A percentile compares a stretch with the other conserved stretches of the same genome.
phyloP scores from a whole-genome alignment of 2,888 invertebrate species.

The Trachelus stipa region DNA sequence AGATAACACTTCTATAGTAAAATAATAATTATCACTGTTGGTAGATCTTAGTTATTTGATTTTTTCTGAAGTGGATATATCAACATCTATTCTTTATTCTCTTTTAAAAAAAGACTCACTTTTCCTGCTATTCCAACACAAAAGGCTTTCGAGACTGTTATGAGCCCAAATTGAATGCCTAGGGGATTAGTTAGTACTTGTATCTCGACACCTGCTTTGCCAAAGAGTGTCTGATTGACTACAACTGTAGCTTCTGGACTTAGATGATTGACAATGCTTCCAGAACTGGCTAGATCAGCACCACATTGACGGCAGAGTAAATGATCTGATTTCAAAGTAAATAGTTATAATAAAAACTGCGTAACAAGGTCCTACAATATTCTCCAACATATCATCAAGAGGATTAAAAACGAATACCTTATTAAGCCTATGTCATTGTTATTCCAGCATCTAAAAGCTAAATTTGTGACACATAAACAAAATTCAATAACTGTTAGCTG shows the following conservation, averaged over 20 bases:
- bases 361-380: background rate
- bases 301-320: slow-evolving; percentile 73
- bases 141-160: slow-evolving; percentile 69
- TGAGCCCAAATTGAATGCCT: slow-evolving; percentile 70
- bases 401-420: slow-evolving; percentile 12
- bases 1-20: slow-evolving; percentile 18
- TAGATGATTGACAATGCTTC: slow-evolving; percentile 68
- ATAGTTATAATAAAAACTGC: slow-evolving; percentile 5
- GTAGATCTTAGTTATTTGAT: slow-evolving; percentile 1
- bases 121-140: slow-evolving; percentile 69
- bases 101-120: slow-evolving; percentile 54
- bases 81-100: background rate
- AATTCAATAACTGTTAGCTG: background rate
- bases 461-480: background rate
- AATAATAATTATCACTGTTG: background rate
- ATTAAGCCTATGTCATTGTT: slow-evolving; percentile 5
- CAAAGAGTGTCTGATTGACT: slow-evolving; percentile 70
- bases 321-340: slow-evolving; percentile 66
- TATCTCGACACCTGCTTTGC: slow-evolving; percentile 69
- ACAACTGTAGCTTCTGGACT: slow-evolving; percentile 69
- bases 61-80: background rate
- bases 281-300: slow-evolving; percentile 70
- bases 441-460: background rate
- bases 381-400: background rate
- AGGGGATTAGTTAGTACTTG: slow-evolving; percentile 72